A percentile compares a stretch with the other conserved stretches of the same genome.
Evolutionary conservation across 2,113 vertebrate species (phyloP).

Genomic region (Corvus moneduloides): DNA sequence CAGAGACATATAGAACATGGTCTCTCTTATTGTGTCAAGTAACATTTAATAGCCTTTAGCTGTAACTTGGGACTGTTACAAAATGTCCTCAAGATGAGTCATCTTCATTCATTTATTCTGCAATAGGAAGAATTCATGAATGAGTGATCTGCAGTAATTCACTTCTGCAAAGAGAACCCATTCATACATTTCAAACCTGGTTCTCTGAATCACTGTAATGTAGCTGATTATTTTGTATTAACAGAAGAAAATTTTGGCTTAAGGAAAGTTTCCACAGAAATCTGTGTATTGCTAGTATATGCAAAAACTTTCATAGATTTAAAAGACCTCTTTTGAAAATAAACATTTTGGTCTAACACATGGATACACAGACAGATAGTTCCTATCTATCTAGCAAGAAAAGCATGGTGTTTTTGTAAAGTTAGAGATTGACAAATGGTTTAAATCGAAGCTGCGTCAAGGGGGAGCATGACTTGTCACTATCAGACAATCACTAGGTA

Average conservation of each 20-base stretch:
- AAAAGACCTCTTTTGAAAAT: background rate
- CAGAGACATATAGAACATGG: constrained; percentile 60
- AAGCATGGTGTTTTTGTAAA: background rate
- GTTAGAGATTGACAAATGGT: background rate
- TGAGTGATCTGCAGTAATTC: constrained; percentile 69
- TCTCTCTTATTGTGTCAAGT: constrained; percentile 67
- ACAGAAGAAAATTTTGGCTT: constrained; percentile 28
- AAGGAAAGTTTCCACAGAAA: constrained; percentile 34
- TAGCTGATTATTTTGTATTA: constrained; percentile 56
- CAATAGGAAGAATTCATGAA: constrained; percentile 68
- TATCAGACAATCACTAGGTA: background rate
- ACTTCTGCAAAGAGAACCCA: constrained; percentile 61
- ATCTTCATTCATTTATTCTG: constrained; percentile 66
- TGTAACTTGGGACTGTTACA: constrained; percentile 61
- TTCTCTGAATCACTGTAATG: constrained; percentile 51
- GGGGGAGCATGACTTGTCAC: background rate
- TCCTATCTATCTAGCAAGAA: background rate
- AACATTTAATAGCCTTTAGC: constrained; percentile 68
- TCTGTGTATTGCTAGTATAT: background rate
- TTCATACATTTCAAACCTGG: constrained; percentile 66
- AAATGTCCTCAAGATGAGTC: constrained; percentile 65
- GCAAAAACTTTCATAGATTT: background rate
- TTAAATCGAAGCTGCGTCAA: background rate
- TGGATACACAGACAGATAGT: background rate
- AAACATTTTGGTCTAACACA: background rate